A percentile compares a stretch with the other conserved stretches of the same genome.
These are phyloP conservation scores for Sinonovacula constricta DNA, from an alignment of 1,140 invertebrate genomes.

Conservation along the genomic window DNA sequence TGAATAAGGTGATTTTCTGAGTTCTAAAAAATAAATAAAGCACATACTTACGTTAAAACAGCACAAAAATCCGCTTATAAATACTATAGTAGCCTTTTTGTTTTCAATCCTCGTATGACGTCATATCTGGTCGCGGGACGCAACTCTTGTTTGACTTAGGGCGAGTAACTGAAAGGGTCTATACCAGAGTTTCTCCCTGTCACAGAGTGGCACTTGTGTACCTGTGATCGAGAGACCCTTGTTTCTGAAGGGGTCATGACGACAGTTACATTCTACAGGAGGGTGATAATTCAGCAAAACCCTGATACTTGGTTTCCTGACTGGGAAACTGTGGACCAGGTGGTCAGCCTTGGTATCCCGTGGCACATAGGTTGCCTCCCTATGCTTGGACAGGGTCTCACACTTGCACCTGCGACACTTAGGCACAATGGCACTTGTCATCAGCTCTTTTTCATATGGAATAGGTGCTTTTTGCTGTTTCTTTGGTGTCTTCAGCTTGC, in stretches of 20 bases:
- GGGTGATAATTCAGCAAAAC: not conserved
- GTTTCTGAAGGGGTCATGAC: not conserved
- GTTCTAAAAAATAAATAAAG: too few species aligned
- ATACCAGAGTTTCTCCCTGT: too few species aligned
- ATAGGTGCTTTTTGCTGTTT: not conserved
- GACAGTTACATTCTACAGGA: slow-evolving; percentile 28
- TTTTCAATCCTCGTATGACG: too few species aligned
- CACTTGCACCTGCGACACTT: slow-evolving; percentile 6
- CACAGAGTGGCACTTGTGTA: slow-evolving; percentile 26
- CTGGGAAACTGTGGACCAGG: slow-evolving; percentile 6
- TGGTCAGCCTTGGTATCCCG: not conserved
- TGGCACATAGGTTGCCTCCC: not conserved
- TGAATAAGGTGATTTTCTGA: too few species aligned
- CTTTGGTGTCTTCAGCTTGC: slow-evolving; percentile 24
- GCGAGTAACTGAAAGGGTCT: too few species aligned
- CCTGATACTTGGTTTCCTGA: slow-evolving; percentile 3
- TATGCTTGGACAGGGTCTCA: not conserved
- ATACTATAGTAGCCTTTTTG: too few species aligned
- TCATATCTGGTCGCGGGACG: too few species aligned
- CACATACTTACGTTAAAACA: too few species aligned
- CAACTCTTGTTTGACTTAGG: too few species aligned
- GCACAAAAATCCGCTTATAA: too few species aligned
- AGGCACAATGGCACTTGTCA: not conserved
- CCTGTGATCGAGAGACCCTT: slow-evolving; percentile 26
- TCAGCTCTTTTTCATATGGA: slow-evolving; percentile 16